These are phyloP conservation scores for Drosophila subobscura DNA, from an alignment of 1,140 invertebrate species.

Conservation along the genomic window DNA sequence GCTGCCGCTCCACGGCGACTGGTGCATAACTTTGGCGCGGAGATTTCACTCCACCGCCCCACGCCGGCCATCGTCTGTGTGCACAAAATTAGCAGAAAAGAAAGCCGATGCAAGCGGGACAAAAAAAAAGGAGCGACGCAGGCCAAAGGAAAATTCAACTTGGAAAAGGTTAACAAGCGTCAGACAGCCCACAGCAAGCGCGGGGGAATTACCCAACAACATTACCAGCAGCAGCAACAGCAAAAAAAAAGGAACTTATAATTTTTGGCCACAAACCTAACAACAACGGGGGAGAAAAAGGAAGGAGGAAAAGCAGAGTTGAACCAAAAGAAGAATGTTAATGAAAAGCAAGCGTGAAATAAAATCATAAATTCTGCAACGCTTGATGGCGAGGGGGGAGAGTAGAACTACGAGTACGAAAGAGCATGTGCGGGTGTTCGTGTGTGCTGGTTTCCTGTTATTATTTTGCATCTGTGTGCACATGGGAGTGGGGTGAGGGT, in stretches of 20 bases:
- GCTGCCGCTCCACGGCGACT: constrained; percentile 54
- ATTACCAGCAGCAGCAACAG: constrained; percentile 11
- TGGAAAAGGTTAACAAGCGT: constrained; percentile 78
- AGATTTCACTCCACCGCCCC: constrained; percentile 60
- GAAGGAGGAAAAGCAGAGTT: constrained; percentile 25
- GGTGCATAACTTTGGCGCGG: constrained; percentile 73
- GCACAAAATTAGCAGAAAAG: constrained; percentile 70
- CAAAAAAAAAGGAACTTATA: constrained; percentile 63
- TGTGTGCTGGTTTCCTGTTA: constrained; percentile 36
- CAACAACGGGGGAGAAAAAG: constrained; percentile 22
- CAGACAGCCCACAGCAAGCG: constrained; percentile 44
- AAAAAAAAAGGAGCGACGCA: neutral
- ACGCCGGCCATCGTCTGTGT: constrained; percentile 40
- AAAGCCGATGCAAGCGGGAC: constrained; percentile 41
- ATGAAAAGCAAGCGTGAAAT: constrained; percentile 82
- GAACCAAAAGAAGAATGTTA: constrained; percentile 58
- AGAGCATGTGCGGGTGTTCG: constrained; percentile 3
- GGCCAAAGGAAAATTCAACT: constrained; percentile 57
- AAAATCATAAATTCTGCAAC: constrained; percentile 80
- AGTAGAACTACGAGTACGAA: constrained; percentile 9
- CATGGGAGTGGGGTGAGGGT: constrained; percentile 14
- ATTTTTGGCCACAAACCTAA: constrained; percentile 62
- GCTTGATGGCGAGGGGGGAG: constrained; percentile 26
- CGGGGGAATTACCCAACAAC: constrained; percentile 51
- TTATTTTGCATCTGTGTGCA: constrained; percentile 65